These are phyloP conservation scores for Andricus quercusramuli DNA, from an alignment of 2,888 invertebrate genomes.

Conservation along the genomic window DNA sequence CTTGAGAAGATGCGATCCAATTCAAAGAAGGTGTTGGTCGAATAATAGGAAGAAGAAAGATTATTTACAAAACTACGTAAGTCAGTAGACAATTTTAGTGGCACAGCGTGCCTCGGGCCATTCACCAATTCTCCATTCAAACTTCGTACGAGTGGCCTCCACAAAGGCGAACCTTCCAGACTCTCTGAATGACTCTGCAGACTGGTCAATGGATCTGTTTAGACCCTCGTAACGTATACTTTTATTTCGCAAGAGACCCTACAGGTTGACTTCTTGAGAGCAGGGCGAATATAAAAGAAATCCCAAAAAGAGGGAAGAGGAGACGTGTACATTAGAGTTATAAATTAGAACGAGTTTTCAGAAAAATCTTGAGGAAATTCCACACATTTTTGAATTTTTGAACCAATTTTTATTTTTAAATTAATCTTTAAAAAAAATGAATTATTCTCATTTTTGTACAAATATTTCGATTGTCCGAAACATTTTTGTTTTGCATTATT, in stretches of 20 bases:
- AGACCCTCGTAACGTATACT: conserved; percentile 54
- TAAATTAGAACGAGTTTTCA: neutral
- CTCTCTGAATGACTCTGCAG: conserved; percentile 49
- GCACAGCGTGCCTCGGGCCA: conserved; percentile 7
- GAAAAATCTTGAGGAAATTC: conserved; percentile 1
- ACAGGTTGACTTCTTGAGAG: conserved; percentile 54
- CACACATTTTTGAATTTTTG: too few species aligned
- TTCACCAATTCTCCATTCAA: conserved; percentile 38
- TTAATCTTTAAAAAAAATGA: neutral
- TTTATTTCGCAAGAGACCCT: conserved; percentile 63
- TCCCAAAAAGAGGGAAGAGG: neutral
- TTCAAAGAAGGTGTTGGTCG: conserved; percentile 9
- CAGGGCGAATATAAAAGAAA: neutral
- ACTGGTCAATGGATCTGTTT: conserved; percentile 61
- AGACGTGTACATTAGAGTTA: neutral
- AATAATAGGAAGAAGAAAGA: conserved; percentile 32
- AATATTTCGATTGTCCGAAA: too few species aligned
- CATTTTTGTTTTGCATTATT: too few species aligned
- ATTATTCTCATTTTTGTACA: too few species aligned
- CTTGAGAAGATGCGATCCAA: conserved; percentile 9
- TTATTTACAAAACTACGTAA: conserved; percentile 37
- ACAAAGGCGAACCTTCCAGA: conserved; percentile 43
- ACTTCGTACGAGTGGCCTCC: conserved; percentile 7
- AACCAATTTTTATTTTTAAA: too few species aligned
- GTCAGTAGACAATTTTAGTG: conserved; percentile 30